Percentiles rank a stretch among this genome's conserved stretches.
These are phyloP conservation scores for Balanococcus diminutus DNA, from an alignment of 2,888 invertebrate species.

Conservation along the genomic window DNA sequence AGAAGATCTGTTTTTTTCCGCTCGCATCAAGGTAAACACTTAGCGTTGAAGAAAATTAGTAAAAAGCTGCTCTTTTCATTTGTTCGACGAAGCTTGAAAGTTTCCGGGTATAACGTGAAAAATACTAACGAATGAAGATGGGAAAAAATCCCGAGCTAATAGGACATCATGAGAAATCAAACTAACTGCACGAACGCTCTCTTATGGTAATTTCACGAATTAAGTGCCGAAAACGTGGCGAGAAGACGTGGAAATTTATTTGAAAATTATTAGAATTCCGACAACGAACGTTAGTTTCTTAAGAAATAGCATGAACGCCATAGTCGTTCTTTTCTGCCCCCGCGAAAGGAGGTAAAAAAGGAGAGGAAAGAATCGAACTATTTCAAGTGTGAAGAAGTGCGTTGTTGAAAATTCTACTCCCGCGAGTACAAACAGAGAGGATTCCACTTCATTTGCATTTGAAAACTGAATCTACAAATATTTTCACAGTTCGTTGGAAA, in stretches of 20 bases:
- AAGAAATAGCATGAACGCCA: slow-evolving; percentile 5
- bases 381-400: slow-evolving; percentile 45
- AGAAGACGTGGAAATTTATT: slow-evolving; percentile 39
- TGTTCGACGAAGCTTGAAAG: slow-evolving; percentile 33
- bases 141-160: slow-evolving; percentile 11
- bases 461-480: slow-evolving; percentile 46
- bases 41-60: neutral
- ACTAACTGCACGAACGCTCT: slow-evolving; percentile 19
- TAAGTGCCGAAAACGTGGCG: slow-evolving; percentile 11
- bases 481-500: slow-evolving; percentile 43
- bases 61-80: neutral
- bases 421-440: slow-evolving; percentile 39
- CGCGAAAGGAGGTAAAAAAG: neutral
- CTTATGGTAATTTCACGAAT: slow-evolving; percentile 34
- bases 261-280: slow-evolving; percentile 40
- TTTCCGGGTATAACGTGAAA: neutral
- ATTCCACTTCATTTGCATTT: slow-evolving; percentile 47
- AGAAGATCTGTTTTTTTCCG: neutral
- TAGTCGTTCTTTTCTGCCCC: neutral
- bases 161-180: slow-evolving; percentile 25
- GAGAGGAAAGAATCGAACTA: slow-evolving; percentile 29
- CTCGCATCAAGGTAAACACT: slow-evolving; percentile 1
- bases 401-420: slow-evolving; percentile 44
- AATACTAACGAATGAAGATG: neutral
- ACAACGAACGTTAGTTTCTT: slow-evolving; percentile 36